phyloP scores from a whole-genome alignment of 2,113 vertebrate genomes.

The Calonectris borealis region DNA sequence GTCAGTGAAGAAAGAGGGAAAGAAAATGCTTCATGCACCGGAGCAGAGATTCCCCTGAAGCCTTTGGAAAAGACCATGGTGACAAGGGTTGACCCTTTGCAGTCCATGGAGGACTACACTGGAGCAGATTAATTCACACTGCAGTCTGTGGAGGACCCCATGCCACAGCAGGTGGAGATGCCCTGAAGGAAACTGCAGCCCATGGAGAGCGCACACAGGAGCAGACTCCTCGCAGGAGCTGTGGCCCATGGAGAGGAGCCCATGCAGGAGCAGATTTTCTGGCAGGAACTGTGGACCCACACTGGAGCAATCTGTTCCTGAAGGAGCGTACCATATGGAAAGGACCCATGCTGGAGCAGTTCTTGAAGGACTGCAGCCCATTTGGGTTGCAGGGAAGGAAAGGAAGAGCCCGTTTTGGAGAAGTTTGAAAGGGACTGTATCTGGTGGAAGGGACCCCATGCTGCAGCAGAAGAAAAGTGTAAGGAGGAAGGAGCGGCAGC shows the following conservation, averaged over 20 bases:
- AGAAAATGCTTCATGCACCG: not conserved
- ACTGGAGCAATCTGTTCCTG: not conserved
- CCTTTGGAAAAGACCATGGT: not conserved
- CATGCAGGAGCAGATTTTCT: not conserved
- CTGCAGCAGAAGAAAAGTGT: not conserved
- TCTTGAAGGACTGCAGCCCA: not conserved
- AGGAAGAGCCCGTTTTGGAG: not conserved
- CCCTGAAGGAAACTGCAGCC: not conserved
- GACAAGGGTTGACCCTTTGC: not conserved
- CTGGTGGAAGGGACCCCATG: not conserved
- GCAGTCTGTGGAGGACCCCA: not conserved
- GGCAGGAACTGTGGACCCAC: not conserved
- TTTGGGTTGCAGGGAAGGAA: too few relatives aligned
- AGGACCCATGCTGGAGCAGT: not conserved
- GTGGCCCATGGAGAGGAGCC: not conserved
- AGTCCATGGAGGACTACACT: not conserved
- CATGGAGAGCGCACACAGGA: not conserved
- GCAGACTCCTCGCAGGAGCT: not conserved
- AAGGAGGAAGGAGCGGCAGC: not conserved
- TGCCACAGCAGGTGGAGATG: too few relatives aligned
- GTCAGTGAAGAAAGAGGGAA: not conserved
- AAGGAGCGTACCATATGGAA: not conserved
- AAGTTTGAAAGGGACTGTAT: not conserved
- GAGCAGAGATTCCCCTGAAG: not conserved
- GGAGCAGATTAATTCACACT: not conserved